Evolutionary conservation across 2,888 invertebrate genomes (phyloP).

Genomic region (Auanema freiburgensis): DNA sequence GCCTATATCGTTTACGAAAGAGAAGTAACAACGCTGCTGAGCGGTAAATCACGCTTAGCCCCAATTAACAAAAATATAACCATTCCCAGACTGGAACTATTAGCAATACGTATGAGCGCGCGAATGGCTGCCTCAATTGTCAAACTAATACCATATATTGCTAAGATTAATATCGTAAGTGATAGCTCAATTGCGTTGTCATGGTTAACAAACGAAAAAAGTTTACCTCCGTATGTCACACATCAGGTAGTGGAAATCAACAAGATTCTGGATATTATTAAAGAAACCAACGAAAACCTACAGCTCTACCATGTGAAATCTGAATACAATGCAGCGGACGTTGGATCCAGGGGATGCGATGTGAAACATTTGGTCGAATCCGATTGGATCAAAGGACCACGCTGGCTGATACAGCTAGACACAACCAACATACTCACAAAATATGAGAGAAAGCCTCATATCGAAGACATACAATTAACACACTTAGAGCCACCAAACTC

Average conservation of each 20-base stretch:
- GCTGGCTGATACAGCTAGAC: not conserved
- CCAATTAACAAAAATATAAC: not conserved
- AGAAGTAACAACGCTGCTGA: not conserved
- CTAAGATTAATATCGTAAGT: not conserved
- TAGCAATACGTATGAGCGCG: not conserved
- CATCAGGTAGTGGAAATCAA: not conserved
- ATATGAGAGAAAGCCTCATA: too few relatives aligned
- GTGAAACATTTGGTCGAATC: not conserved
- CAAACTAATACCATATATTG: not conserved
- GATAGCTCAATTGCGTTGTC: not conserved
- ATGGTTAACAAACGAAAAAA: not conserved
- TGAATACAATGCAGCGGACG: not conserved
- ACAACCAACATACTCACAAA: too few relatives aligned
- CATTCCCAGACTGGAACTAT: conserved; percentile 2
- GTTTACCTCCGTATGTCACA: not conserved
- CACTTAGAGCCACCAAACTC: too few relatives aligned
- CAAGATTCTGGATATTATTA: not conserved
- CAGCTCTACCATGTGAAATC: not conserved
- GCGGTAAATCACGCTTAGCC: conserved; percentile 1
- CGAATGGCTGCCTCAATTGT: not conserved
- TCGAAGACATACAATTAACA: too few relatives aligned
- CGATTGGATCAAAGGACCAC: conserved; percentile 1
- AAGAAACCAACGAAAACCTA: not conserved
- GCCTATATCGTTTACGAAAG: not conserved
- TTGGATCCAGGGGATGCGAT: not conserved